phyloP scores from a whole-genome alignment of 2,113 vertebrate genomes.

The Trinectes maculatus region DNA sequence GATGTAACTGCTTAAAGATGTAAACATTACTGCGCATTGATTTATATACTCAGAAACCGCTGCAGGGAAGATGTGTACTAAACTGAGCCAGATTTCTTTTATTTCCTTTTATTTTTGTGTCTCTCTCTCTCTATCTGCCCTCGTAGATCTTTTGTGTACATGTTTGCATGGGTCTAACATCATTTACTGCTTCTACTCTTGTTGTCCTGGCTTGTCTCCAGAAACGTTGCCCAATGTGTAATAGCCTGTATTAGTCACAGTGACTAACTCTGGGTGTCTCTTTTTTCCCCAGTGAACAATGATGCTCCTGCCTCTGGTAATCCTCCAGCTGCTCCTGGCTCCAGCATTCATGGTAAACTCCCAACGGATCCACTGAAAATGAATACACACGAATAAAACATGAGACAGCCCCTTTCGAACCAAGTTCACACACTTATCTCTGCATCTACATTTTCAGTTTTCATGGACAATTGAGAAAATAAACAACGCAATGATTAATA shows the following conservation, averaged over 20 bases:
- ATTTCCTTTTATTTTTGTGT: neutral
- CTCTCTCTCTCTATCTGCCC: neutral
- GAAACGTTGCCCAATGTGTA: slow-evolving; percentile 30
- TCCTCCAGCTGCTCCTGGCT: slow-evolving; percentile 76
- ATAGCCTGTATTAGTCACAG: slow-evolving; percentile 36
- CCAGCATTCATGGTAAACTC: slow-evolving; percentile 75
- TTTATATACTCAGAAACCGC: slow-evolving; percentile 8
- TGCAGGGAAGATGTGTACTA: slow-evolving; percentile 6
- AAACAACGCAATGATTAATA: too few relatives aligned
- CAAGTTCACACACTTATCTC: neutral
- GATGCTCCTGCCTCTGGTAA: slow-evolving; percentile 66
- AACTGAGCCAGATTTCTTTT: neutral
- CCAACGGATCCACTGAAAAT: neutral
- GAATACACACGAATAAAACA: neutral
- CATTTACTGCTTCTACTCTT: neutral
- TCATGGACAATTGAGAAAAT: too few relatives aligned
- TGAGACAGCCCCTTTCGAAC: neutral
- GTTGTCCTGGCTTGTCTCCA: slow-evolving; percentile 18
- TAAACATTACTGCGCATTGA: neutral
- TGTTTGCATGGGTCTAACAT: slow-evolving; percentile 5
- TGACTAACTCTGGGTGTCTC: slow-evolving; percentile 36
- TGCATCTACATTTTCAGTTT: neutral
- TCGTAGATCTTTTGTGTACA: neutral
- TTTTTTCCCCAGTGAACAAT: slow-evolving; percentile 35
- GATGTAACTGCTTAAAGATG: neutral